A percentile compares a stretch with the other conserved stretches of the same genome.
phyloP scores from a whole-genome alignment of 2,797 vertebrate genomes.

The Heterohyrax brucei region DNA sequence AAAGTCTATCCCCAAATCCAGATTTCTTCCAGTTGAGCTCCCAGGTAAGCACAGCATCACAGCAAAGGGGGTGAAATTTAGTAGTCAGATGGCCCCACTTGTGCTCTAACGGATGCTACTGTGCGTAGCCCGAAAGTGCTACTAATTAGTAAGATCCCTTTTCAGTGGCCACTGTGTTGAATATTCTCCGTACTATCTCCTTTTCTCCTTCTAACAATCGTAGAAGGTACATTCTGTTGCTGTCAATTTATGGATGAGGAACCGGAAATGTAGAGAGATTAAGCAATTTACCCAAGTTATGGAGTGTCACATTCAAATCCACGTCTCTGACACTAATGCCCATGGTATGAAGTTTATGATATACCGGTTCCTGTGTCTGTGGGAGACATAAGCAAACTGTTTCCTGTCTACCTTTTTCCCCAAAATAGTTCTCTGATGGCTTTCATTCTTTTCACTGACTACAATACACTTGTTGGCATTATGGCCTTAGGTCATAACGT shows the following conservation, averaged over 20 bases:
- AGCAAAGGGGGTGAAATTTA: conserved; percentile 3
- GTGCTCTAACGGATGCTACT: neutral
- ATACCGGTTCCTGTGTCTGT: neutral
- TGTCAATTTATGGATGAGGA: neutral
- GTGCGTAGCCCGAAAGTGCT: neutral
- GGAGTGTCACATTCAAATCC: neutral
- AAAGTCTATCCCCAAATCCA: conserved; percentile 50
- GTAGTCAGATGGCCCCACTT: neutral
- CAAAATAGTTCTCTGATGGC: neutral
- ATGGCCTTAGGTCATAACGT: conserved; percentile 1
- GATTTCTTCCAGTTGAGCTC: conserved; percentile 29
- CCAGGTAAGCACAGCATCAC: neutral
- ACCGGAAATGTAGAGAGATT: neutral
- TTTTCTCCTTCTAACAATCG: neutral
- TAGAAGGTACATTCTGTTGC: neutral
- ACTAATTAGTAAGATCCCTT: neutral
- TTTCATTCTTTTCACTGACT: neutral
- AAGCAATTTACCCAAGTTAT: neutral
- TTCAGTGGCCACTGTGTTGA: neutral
- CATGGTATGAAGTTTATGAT: neutral
- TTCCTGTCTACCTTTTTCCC: neutral
- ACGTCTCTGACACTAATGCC: neutral
- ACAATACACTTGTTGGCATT: neutral
- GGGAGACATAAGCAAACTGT: neutral
- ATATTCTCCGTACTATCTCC: neutral